These are phyloP conservation scores for Todus mexicanus DNA, from an alignment of 2,797 vertebrate genomes.

Conservation along the genomic window DNA sequence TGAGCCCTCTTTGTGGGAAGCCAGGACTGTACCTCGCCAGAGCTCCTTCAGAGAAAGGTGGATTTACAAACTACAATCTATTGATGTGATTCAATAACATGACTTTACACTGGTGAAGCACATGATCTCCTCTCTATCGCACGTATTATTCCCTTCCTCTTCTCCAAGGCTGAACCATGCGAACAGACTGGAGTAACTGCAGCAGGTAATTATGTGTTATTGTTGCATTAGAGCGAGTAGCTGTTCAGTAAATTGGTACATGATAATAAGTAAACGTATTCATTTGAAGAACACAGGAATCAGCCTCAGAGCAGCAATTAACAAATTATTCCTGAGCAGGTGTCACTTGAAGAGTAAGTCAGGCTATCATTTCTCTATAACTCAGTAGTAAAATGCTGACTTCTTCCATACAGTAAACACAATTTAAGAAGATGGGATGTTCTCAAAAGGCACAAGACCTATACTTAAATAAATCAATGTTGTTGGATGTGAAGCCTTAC, in stretches of 20 bases:
- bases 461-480: slow-evolving; percentile 63
- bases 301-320: slow-evolving; percentile 69
- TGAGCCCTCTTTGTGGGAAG: neutral
- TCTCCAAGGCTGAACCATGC: neutral
- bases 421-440: slow-evolving; percentile 48
- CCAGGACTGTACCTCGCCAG: neutral
- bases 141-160: neutral
- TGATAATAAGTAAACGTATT: slow-evolving; percentile 65
- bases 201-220: slow-evolving; percentile 40
- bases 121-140: neutral
- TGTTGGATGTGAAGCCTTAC: slow-evolving; percentile 24
- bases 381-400: slow-evolving; percentile 56
- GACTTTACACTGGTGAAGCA: neutral
- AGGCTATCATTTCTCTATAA: slow-evolving; percentile 64
- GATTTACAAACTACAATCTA: neutral
- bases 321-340: slow-evolving; percentile 73
- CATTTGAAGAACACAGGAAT: slow-evolving; percentile 64
- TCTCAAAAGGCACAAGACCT: slow-evolving; percentile 45
- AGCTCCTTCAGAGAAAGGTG: neutral
- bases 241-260: slow-evolving; percentile 29
- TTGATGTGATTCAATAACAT: neutral
- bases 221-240: neutral
- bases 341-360: slow-evolving; percentile 57
- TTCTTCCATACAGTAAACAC: slow-evolving; percentile 57
- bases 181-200: neutral